Percentiles rank a stretch among this genome's conserved stretches.
These are phyloP conservation scores for Oscheius sp. DNA, from an alignment of 1,140 invertebrate species.

Conservation along the genomic window DNA sequence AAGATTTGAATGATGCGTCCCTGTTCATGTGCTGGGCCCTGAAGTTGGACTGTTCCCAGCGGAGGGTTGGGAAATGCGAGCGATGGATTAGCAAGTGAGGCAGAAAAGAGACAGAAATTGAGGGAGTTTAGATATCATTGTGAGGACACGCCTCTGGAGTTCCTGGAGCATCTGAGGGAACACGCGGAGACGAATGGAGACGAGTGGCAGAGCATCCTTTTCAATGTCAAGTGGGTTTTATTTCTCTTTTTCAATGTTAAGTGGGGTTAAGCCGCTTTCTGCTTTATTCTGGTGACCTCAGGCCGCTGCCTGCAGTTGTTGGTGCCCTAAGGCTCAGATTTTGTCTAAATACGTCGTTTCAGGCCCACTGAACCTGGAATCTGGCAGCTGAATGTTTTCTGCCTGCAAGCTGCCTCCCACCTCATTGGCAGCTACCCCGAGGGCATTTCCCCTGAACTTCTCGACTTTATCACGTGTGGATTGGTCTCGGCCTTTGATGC, in stretches of 20 bases:
- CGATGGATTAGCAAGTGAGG: not conserved
- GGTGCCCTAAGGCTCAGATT: not conserved
- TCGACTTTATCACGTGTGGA: conserved; percentile 13
- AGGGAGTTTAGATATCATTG: not conserved
- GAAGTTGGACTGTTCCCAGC: not conserved
- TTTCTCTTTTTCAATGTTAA: not conserved
- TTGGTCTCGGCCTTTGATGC: not conserved
- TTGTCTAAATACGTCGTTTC: not conserved
- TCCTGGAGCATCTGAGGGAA: not conserved
- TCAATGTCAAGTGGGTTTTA: not conserved
- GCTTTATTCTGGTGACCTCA: too few species aligned
- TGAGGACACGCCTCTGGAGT: not conserved
- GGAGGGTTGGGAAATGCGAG: not conserved
- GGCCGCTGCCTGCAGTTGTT: not conserved
- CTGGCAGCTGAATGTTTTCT: not conserved
- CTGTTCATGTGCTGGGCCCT: not conserved
- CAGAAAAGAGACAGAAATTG: too few species aligned
- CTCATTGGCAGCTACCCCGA: not conserved
- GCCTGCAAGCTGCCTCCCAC: not conserved
- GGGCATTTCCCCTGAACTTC: not conserved
- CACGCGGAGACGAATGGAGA: not conserved
- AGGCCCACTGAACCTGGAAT: not conserved
- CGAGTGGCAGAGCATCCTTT: not conserved
- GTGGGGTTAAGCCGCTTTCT: too few species aligned
- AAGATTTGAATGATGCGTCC: not conserved